Evolutionary conservation across 2,888 invertebrate species (phyloP), one percentile per base, ranked within the genome.

Genomic region (Cylindroiulus punctatus): DNA sequence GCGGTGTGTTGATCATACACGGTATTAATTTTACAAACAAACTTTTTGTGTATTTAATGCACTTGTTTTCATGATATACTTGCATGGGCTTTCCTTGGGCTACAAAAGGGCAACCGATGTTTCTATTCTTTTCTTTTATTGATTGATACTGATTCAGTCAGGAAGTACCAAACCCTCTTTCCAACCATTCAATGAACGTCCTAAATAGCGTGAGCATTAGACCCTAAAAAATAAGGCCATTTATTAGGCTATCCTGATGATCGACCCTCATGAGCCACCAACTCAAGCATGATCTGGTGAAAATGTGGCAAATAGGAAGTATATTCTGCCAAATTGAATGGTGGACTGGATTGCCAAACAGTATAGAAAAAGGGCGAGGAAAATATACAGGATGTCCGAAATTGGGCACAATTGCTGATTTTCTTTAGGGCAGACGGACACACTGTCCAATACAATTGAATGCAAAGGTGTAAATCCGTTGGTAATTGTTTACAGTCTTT

Each of bases 61-160:
- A n/a, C n/a, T n/a, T n/a, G 76, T 76, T 76, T 76, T 76, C 76
- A 30, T 17, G 76, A 12, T n/a, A 52, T 0, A 3, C 10, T 30
- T 76, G 76, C 26, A n/a, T 52, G 32, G 76, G 76, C 17, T 17
- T 26, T 26, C 17, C 12, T 65, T 76, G 30, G 26, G 26, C 30
- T 30, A 26, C 76, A 76, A 76, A 76, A 76, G 76, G 76, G 30
- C 76, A 76, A 76, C 76, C 30, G 76, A 32, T 76, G 76, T 26
- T 30, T 76, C 30, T 76, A 26, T 30, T 76, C 30, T 76, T 76
- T 26, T 30, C 76, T 76, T 14, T 30, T 76, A 76, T 76, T 76
- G 76, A 76, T 76, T 76, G 76, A 76, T 76, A 76, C 76, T 76
- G 76, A 76, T 76, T 76, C 76, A 76, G 76, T 76, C 76, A 76